A percentile compares a stretch with the other conserved stretches of the same genome.
Evolutionary conservation across 2,113 vertebrate genomes (phyloP).

Genomic region (Phylloscopus whistleri): DNA sequence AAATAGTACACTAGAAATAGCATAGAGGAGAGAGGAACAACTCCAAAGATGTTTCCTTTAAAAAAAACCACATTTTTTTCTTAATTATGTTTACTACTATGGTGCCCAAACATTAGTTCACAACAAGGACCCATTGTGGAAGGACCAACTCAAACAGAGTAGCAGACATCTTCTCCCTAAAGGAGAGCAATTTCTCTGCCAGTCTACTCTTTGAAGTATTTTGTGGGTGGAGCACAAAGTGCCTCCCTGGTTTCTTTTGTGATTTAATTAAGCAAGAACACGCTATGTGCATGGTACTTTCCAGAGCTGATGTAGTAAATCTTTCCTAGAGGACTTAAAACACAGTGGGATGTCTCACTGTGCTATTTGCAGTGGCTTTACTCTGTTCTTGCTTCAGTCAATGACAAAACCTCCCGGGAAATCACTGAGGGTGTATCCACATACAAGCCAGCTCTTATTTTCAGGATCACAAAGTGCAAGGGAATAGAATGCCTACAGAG

Average conservation of each 20-base stretch:
- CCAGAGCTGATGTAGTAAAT: background rate
- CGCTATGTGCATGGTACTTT: background rate
- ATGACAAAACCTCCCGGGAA: background rate
- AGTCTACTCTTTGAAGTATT: background rate
- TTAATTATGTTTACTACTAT: background rate
- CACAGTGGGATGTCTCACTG: background rate
- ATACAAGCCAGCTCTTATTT: background rate
- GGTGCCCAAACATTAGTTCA: background rate
- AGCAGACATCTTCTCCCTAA: background rate
- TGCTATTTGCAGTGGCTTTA: background rate
- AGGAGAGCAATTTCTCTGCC: background rate
- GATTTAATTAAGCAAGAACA: background rate
- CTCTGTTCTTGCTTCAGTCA: background rate
- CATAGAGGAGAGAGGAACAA: background rate
- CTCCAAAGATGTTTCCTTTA: background rate
- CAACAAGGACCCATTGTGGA: background rate
- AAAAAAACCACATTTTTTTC: background rate
- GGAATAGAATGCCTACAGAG: background rate
- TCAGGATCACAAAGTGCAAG: background rate
- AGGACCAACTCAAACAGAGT: background rate
- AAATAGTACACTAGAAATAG: background rate
- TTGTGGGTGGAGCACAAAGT: background rate
- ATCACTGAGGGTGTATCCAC: background rate
- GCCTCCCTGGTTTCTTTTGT: background rate
- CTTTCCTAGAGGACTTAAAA: background rate